These are phyloP conservation scores for Picus viridis DNA, from an alignment of 2,797 vertebrate species.

Conservation along the genomic window DNA sequence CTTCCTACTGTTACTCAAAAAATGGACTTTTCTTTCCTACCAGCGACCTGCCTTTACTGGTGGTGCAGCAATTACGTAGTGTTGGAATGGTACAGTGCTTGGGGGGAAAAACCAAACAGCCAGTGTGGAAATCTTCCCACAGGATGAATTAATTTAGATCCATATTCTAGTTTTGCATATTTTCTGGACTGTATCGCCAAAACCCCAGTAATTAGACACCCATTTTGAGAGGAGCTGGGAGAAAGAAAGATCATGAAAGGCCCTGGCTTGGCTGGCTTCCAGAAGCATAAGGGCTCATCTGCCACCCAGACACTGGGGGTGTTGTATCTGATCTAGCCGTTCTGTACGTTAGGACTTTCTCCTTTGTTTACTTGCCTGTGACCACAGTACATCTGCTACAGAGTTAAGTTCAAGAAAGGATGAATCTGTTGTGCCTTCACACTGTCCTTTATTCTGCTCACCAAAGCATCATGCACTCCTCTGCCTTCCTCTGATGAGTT, in stretches of 20 bases:
- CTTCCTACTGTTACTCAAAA: conserved; percentile 24
- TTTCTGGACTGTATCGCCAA: conserved; percentile 42
- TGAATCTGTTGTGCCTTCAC: neutral
- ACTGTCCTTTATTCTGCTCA: neutral
- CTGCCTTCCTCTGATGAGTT: neutral
- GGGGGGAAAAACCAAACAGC: neutral
- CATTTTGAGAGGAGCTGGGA: neutral
- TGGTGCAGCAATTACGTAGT: conserved; percentile 26
- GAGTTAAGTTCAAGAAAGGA: neutral
- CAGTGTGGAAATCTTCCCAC: conserved; percentile 13
- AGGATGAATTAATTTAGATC: conserved; percentile 49
- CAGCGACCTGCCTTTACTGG: conserved; percentile 3
- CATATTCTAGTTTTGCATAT: conserved; percentile 43
- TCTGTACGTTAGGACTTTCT: conserved; percentile 19
- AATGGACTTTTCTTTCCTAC: conserved; percentile 13
- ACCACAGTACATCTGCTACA: conserved; percentile 31
- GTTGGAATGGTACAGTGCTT: conserved; percentile 23
- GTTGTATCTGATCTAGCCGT: conserved; percentile 26
- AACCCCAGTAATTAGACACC: conserved; percentile 28
- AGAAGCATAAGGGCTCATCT: conserved; percentile 45
- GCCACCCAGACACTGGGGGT: neutral
- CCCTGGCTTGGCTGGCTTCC: conserved; percentile 33
- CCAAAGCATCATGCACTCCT: neutral
- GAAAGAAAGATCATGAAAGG: conserved; percentile 15
- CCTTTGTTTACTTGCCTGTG: conserved; percentile 24